A percentile compares a stretch with the other conserved stretches of the same genome.
phyloP scores from a whole-genome alignment of 2,113 vertebrate genomes.

The Capreolus pygargus region DNA sequence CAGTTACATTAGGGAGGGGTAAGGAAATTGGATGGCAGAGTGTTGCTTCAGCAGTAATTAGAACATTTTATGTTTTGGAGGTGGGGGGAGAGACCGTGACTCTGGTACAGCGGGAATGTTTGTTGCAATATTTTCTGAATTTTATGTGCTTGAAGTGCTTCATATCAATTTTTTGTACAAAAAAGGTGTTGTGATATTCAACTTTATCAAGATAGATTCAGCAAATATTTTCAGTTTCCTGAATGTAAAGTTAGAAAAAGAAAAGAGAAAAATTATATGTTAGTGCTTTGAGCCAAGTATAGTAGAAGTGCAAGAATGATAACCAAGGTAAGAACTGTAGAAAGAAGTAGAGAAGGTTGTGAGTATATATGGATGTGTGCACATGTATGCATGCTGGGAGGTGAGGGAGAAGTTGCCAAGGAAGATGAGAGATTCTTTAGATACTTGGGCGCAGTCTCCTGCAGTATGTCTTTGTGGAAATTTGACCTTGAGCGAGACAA shows the following conservation, averaged over 20 bases:
- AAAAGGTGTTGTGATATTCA: neutral
- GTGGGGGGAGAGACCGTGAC: neutral
- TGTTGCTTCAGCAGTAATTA: neutral
- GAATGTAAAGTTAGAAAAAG: neutral
- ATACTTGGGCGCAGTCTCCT: neutral
- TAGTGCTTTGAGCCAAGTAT: neutral
- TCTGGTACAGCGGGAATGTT: neutral
- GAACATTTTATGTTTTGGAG: neutral
- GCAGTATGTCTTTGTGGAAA: neutral
- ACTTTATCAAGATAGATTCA: neutral
- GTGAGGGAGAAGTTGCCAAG: neutral
- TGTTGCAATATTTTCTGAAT: neutral
- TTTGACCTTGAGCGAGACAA: neutral
- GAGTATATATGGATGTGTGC: neutral
- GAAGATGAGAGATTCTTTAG: neutral
- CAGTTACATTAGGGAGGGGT: neutral
- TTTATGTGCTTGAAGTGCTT: slow-evolving; percentile 11
- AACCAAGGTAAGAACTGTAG: neutral
- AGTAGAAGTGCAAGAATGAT: neutral
- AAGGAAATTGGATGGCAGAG: neutral
- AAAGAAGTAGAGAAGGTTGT: neutral
- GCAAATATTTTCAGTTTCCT: neutral
- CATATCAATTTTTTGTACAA: neutral
- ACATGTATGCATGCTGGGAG: rapidly evolving
- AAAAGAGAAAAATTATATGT: neutral